phyloP scores from a whole-genome alignment of 2,113 vertebrate species.

The Nycticryphes semicollaris region DNA sequence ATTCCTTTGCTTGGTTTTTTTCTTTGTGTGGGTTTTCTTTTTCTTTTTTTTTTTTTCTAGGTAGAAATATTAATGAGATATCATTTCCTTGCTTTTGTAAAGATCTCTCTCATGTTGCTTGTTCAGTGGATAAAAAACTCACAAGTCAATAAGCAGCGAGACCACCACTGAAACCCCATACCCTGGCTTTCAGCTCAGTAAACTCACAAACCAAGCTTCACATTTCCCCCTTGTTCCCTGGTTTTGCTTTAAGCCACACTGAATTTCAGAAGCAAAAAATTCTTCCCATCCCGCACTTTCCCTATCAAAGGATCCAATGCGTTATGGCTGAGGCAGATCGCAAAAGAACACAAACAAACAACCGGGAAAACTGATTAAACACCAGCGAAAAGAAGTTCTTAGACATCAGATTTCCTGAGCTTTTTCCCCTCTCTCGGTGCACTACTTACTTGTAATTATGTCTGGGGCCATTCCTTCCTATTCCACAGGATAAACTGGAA shows the following conservation, averaged over 20 bases:
- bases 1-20: not conserved
- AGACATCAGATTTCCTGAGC: conserved; percentile 68
- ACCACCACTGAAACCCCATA: not conserved
- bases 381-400: not conserved
- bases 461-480: conserved; percentile 76
- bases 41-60: not conserved
- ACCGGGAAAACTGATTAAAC: not conserved
- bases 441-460: conserved; percentile 72
- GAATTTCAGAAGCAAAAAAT: not conserved
- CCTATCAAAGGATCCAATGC: not conserved
- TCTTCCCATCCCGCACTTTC: not conserved
- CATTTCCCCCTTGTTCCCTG: not conserved
- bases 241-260: not conserved
- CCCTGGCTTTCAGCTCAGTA: not conserved
- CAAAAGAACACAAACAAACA: not conserved
- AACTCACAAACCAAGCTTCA: not conserved
- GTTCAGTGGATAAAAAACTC: not conserved
- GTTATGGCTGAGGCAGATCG: not conserved
- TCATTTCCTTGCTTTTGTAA: not conserved
- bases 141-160: not conserved
- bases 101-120: not conserved
- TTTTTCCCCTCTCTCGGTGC: conserved; percentile 51
- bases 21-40: not conserved
- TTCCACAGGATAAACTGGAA: conserved; percentile 64
- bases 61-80: conserved; percentile 34